Evolutionary conservation across 1,140 invertebrate species (phyloP), one percentile per base, ranked within the genome.

Genomic region (Lepeophtheirus salmonis): DNA sequence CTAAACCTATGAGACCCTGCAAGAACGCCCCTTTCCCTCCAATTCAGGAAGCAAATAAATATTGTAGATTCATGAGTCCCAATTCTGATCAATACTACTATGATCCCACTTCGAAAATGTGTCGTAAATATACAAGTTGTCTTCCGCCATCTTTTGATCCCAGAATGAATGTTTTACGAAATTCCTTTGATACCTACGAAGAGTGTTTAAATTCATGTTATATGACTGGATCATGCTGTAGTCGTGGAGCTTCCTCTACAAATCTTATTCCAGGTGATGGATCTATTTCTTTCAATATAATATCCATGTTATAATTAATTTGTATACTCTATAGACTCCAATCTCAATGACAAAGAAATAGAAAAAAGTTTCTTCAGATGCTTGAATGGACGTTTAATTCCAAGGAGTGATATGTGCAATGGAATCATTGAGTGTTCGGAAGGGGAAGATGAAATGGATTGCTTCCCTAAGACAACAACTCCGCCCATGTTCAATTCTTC

Each of bases 381-480:
- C 25, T 20, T 13, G 3, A 48, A 57, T 57, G 55, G 26, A 2
- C 23, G 12, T 2, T 17, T 16, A 14, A 57, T 57, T 41, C 23
- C 23, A 26, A 14, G 16, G 22, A 26, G n/a, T 17, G 14, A 41
- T 3, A 16, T 26, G 3, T 57, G 55, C 16, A 57, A 57, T 16
- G 55, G 55, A 6, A n/a, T 26, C 12, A 2, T 20, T 14, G 55
- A 57, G 3, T 57, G 55, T n/a, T 17, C 26, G 4, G 21, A 50
- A 23, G 55, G 55, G 3, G 55, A 57, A 41, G 55, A 57, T 57
- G 55, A 57, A 21, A 2, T 12, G 13, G 10, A 57, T 16, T 57
- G 55, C 16, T 1, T 23, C 16, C 16, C 55, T 14, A 41, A n/a
- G n/a, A n/a, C 6, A 41, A 41, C 30, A 41, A 41, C 30, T n/a